Conservation (phyloP, 2,888 invertebrate species). For the Dasysyrphus tricinctus region DNA sequence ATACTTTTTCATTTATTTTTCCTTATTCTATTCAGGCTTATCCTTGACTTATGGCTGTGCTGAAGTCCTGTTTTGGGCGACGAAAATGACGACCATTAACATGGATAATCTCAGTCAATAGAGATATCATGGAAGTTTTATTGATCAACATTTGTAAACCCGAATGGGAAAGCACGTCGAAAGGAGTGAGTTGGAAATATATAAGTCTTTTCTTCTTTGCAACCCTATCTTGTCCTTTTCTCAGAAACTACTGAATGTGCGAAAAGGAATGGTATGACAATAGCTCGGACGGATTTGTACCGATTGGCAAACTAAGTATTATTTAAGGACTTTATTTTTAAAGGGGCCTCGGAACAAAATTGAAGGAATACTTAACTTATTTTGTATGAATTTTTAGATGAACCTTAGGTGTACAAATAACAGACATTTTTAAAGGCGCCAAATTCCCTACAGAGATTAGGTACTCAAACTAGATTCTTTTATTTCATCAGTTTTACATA, state of each 20-base stretch:
- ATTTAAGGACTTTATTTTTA: no score
- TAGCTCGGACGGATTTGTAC: neutral
- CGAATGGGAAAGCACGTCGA: constrained; percentile 53
- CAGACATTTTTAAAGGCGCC: no score
- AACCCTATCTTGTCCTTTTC: constrained; percentile 64
- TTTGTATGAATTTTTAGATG: no score
- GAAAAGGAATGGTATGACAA: constrained; percentile 27
- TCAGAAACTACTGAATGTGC: constrained; percentile 49
- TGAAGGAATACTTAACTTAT: no score
- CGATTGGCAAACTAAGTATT: no score
- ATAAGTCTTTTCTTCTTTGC: constrained; percentile 24
- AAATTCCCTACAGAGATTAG: no score
- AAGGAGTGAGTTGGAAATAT: constrained; percentile 37
- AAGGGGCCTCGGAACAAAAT: no score
- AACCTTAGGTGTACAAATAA: no score
- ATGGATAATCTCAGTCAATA: constrained; percentile 80
- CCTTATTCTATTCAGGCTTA: constrained; percentile 72
- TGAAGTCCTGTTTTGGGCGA: constrained; percentile 57
- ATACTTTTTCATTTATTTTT: constrained; percentile 54
- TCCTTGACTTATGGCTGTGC: constrained; percentile 81
- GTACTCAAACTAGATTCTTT: no score
- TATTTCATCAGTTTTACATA: no score
- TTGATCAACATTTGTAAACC: constrained; percentile 83
- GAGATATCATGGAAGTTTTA: constrained; percentile 81
- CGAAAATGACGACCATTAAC: constrained; percentile 79